Conservation (phyloP, 1,140 invertebrate genomes). For the Lepidostoma basale region DNA sequence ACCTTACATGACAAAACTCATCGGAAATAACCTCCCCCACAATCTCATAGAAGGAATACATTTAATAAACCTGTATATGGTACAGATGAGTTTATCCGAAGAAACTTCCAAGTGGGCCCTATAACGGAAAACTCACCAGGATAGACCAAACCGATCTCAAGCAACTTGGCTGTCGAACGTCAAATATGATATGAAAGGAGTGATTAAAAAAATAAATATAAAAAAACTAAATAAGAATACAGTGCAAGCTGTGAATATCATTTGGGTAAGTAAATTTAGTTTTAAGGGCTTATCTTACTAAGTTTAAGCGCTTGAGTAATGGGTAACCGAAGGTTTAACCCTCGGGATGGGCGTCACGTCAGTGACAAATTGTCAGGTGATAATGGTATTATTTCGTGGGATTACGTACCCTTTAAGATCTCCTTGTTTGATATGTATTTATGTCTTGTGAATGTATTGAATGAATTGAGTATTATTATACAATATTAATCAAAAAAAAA, state of each 20-base stretch:
- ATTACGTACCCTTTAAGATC: not conserved
- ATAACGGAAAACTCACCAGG: too few relatives aligned
- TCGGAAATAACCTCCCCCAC: too few relatives aligned
- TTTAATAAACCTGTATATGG: too few relatives aligned
- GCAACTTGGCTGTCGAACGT: not conserved
- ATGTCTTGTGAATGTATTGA: not conserved
- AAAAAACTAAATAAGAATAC: not conserved
- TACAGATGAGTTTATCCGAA: too few relatives aligned
- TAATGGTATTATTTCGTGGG: not conserved
- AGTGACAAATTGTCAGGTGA: not conserved
- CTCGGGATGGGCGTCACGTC: not conserved
- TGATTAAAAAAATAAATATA: not conserved
- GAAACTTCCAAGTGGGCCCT: too few relatives aligned
- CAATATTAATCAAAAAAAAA: not conserved
- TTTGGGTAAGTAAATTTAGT: too few relatives aligned
- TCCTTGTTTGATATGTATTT: not conserved
- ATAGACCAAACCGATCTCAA: too few relatives aligned
- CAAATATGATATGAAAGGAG: not conserved
- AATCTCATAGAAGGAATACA: too few relatives aligned
- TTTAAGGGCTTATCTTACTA: too few relatives aligned
- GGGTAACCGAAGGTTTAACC: not conserved
- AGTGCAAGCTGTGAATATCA: not conserved
- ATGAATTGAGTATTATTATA: not conserved
- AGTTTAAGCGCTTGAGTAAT: too few relatives aligned
- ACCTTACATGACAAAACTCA: too few relatives aligned